Base-by-base conservation (phyloP, 1,140 invertebrate genomes). In the Himalopsyche phryganea region DNA sequence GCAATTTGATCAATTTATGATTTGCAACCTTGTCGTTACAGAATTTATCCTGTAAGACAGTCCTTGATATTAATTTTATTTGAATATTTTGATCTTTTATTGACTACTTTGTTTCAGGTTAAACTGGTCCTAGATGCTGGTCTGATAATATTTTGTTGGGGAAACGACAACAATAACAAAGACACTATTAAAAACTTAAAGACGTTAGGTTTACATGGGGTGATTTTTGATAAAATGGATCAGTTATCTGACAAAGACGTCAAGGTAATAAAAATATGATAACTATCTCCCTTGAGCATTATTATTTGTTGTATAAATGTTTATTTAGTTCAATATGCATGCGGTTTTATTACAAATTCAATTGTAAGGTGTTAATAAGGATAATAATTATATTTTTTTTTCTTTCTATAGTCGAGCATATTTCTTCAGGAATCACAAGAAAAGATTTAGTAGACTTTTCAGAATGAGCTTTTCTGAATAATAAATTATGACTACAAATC, bases 111-210 rank as follows among this genome's bases (percentile, higher is more conserved):
- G 14, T 67, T 66, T 52, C 65, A 82, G 80, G 85, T 95, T 1
- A 84, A 89, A 65, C 68, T 88, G 44, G 89, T 89, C 0, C 87
- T 85, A 61, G 82, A 89, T 61, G 80, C 84, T 20, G 88, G 89
- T 11, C 78, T 97, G 14, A 84, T 96, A 1, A 84, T 96, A 38
- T 98, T 98, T 70, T 95, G 92, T 69, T 98, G 95, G 95, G 95
- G 95, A 4, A 93, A 97, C 69, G 92, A 96, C 69, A 95, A 94
- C 68, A 96, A 96, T 66, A 86, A 92, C 70, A 85, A 85, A 54
- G 83, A 85, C n/a, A 91, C 90, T 1, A 94, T 96, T 38, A 86
- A 87, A 63, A 82, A 87, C 67, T 78, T 97, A 0, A 95, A 95
- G 73, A 81, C 88, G 61, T 78, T 94, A 46, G 93, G 93, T 2